These are phyloP conservation scores for Sinocyclocheilus grahami DNA, from an alignment of 2,113 vertebrate genomes.

Conservation along the genomic window DNA sequence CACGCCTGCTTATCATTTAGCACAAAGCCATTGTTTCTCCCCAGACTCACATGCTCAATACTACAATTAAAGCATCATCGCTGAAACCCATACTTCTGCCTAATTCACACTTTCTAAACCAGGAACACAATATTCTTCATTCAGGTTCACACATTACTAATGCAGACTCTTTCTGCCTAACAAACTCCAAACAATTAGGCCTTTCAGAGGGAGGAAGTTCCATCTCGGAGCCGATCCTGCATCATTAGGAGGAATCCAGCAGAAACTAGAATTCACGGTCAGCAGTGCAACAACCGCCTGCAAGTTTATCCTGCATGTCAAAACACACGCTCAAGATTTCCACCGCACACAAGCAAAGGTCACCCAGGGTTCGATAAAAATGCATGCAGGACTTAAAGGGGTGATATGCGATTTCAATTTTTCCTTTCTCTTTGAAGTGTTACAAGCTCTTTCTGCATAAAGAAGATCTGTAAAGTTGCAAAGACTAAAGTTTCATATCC, in stretches of 20 bases:
- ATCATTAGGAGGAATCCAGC: constrained; percentile 26
- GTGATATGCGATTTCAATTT: too few relatives aligned
- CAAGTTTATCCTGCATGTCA: constrained; percentile 32
- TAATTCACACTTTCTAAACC: constrained; percentile 35
- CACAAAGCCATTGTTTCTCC: constrained; percentile 47
- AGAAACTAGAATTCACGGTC: constrained; percentile 20
- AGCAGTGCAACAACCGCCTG: constrained; percentile 15
- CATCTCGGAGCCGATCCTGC: background rate
- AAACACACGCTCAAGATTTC: constrained; percentile 7
- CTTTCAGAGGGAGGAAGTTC: constrained; percentile 30
- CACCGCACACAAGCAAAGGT: constrained; percentile 11
- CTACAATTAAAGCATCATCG: constrained; percentile 40
- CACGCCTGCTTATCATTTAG: background rate
- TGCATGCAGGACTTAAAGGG: background rate
- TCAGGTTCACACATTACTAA: constrained; percentile 30
- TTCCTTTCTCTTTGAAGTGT: too few relatives aligned
- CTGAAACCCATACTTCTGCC: constrained; percentile 21
- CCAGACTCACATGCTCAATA: constrained; percentile 31
- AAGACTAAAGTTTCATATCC: too few relatives aligned
- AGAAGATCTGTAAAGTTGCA: too few relatives aligned
- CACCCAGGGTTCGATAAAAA: background rate
- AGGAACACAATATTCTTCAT: constrained; percentile 24
- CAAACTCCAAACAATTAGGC: constrained; percentile 34
- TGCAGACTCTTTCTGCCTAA: constrained; percentile 36
- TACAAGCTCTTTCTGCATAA: too few relatives aligned